Base-by-base conservation (phyloP, 2,888 invertebrate species). In the Onchidella celtica region DNA sequence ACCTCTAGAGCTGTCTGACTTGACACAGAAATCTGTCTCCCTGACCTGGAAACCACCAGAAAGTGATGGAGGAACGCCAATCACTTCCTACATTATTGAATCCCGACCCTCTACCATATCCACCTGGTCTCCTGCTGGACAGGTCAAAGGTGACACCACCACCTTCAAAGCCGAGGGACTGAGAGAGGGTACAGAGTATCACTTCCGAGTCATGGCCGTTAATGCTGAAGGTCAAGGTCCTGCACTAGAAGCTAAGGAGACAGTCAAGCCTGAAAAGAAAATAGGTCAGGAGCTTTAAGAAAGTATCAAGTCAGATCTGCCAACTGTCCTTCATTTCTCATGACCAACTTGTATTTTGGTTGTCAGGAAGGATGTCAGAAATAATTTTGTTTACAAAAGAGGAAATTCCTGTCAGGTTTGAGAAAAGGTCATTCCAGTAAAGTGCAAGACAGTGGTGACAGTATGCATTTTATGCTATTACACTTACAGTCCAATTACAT, bases 181-280 rank as follows among this genome's bases (percentile, higher is more conserved):
- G 11, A 81, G 68, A 36, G 87, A 97, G 0, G 97, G 97, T 91
- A 95, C 98, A 94, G 96, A 96, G 0, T 97, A 97, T 90, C 96
- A 97, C 91, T 97, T 97, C 95, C 95, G 97, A n/a, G 97, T 97
- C 0, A 95, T 95, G 74, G 97, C 97, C n/a, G 95, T 97, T 29
- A 97, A 97, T 94, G 96, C 96, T 87, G 98, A 98, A 2, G 99
- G 99, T 3, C 97, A 96, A 0, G 97, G 98, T 61, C 97, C 97
- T 86, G 96, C 98, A 0, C 87, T 86, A 29, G 87, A 87, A 66
- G 81, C 82, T 38, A 86, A 84, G 77, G 86, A 86, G 9, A 86
- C 89, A 6, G 87, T 87, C 32, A 87, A 84, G 47, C 87, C 90
- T 27, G 86, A 83, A 65, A 86, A 87, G 63, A 85, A 88, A 59